Evolutionary conservation across 2,113 vertebrate species (phyloP), one percentile per base, ranked within the genome.

Genomic region (Eolophus roseicapilla): DNA sequence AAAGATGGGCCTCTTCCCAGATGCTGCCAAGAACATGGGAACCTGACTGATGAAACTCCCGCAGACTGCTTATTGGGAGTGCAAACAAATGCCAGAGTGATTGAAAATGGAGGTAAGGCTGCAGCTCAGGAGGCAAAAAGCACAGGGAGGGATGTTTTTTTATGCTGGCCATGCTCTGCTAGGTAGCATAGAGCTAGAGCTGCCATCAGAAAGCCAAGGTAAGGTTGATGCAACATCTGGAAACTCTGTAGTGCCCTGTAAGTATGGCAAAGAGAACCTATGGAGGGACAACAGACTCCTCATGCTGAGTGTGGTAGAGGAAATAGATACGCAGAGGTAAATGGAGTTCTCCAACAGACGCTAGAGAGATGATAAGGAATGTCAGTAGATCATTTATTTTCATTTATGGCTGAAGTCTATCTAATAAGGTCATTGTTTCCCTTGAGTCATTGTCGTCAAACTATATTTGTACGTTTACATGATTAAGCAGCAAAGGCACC

Each of bases 351-450:
- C 55, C 52, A 64, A 27, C 31, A 96, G 95, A 97, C 15, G 7
- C 96, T 95, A 92, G 71, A 29, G 86, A 79, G 91, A 65, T 70
- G 93, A 95, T 35, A 90, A 96, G 94, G 82, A 95, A 97, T 81
- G 96, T 95, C 44, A 94, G 69, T 86, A 89, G 83, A 92, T 97
- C 39, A 97, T 96, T 96, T 94, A 96, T 98, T 95, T 97, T 97
- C 94, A 92, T 97, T 97, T 97, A 98, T 97, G 96, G 97, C 93
- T 97, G 92, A 91, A 33, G 92, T 93, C 96, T 97, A 93, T 97
- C 95, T 95, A 85, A 98, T 98, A 98, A 98, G 96, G 94, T 96
- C 96, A 97, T 97, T 97, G 85, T 82, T 95, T 96, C 84, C 92
- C 91, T 96, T 98, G 97, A 98, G 97, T 98, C 98, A 98, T 74